These are phyloP conservation scores for Donacobius atricapilla DNA, from an alignment of 2,113 vertebrate species.

Conservation along the genomic window DNA sequence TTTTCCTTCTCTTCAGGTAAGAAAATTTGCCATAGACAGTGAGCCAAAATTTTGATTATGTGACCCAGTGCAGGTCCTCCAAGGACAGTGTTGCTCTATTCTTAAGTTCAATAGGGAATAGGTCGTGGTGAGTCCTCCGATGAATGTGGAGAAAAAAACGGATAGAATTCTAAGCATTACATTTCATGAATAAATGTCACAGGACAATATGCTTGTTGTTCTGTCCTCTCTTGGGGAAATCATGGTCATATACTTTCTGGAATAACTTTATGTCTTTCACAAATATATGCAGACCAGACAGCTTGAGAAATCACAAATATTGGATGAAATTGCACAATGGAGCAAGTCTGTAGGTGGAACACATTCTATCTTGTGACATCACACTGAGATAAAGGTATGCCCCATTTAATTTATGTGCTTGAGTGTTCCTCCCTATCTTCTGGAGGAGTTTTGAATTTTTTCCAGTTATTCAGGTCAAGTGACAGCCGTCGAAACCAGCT, in stretches of 20 bases:
- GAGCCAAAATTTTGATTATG: neutral
- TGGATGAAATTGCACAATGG: neutral
- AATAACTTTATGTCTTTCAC: neutral
- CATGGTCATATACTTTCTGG: neutral
- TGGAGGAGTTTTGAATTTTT: neutral
- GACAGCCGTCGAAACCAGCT: neutral
- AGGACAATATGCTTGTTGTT: neutral
- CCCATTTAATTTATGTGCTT: neutral
- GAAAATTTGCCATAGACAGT: neutral
- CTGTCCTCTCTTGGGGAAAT: neutral
- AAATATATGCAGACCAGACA: neutral
- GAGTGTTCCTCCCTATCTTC: neutral
- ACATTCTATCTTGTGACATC: neutral
- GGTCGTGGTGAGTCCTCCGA: fast-evolving
- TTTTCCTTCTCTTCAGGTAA: neutral
- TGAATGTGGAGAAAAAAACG: neutral
- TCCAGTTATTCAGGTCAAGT: neutral
- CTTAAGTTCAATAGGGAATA: neutral
- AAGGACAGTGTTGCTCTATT: neutral
- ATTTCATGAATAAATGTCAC: neutral
- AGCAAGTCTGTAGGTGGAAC: neutral
- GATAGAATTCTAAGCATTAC: neutral
- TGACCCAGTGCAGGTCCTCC: neutral
- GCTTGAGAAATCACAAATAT: neutral
- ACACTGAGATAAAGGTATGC: neutral